Evolutionary conservation across 2,797 vertebrate species (phyloP), one percentile per base, ranked within the genome.

Genomic region (Spondyliosoma cantharus): DNA sequence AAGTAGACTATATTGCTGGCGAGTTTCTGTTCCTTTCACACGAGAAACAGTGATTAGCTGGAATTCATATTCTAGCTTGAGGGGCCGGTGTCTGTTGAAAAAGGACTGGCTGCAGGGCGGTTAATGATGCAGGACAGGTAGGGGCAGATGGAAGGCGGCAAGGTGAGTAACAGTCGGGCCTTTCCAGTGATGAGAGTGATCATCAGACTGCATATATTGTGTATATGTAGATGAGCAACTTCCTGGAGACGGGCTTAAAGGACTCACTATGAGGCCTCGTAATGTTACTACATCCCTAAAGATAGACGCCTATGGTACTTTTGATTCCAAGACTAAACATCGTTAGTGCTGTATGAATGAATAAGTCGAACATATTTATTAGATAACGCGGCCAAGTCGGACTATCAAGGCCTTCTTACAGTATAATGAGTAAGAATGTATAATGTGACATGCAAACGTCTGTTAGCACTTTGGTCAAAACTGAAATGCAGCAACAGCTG

Each of bases 1-100:
- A 50, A 78, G 48, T 19, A 11, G 5, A 59, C 50, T 48, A 17
- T 7, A 71, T 73, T 65, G 11, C 4, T 1, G 24, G 12, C 3
- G 16, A 13, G n/a, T 59, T 61, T 48, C 63, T 79, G 53, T 50
- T 65, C 27, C 11, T 70, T 49, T 45, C 48, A 64, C 62, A 67
- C 62, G 67, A 48, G 76, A 76, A 53, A 78, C 58, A 65, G 9
- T 48, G 63, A 82, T 86, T 71, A 59, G 29, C 2, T 22, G 20
- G 59, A 37, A 66, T 58, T 71, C 60, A 22, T 27, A 58, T 27
- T 66, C 5, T 19, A 59, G 22, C 80, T 53, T 22, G 42, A 62
- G 50, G 46, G 46, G 64, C 14, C 12, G 1, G 13, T 14, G 50
- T 32, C 5, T 63, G 57, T 46, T 62, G 67, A 49, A n/a, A 32